phyloP scores from a whole-genome alignment of 2,797 vertebrate species.

The Halcyon smyrnensis region DNA sequence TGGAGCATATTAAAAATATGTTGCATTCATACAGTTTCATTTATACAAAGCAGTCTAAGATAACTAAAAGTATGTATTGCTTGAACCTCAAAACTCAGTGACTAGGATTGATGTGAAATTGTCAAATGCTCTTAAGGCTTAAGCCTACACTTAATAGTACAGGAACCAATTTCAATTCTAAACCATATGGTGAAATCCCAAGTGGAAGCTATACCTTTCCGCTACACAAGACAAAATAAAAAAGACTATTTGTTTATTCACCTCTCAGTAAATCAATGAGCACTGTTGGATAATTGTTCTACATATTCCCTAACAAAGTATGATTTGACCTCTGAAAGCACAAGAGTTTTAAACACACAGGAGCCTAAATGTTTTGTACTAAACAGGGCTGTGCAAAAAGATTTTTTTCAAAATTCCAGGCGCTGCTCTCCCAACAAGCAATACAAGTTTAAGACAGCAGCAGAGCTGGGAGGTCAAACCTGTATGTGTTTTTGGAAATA shows the following conservation, averaged over 20 bases:
- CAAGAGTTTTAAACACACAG: neutral
- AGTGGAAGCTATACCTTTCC: neutral
- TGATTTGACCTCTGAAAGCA: neutral
- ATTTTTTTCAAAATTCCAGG: neutral
- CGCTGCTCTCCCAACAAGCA: neutral
- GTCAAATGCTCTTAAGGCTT: neutral
- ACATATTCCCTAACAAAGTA: neutral
- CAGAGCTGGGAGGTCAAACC: neutral
- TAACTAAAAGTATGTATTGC: neutral
- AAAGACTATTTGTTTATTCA: neutral
- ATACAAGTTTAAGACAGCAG: neutral
- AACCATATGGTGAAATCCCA: neutral
- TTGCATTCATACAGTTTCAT: neutral
- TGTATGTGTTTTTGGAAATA: neutral
- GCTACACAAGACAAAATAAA: neutral
- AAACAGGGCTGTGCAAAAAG: neutral
- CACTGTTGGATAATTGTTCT: neutral
- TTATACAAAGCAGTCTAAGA: neutral
- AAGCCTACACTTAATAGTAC: neutral
- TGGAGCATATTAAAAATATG: neutral
- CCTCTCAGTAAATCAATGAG: neutral
- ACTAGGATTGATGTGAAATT: neutral
- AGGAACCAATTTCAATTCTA: neutral
- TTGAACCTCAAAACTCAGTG: neutral
- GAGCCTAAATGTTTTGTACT: neutral